Percentiles rank a stretch among this genome's conserved stretches.
These are phyloP conservation scores for Tuberolachnus salignus DNA, from an alignment of 2,888 invertebrate genomes.

Conservation along the genomic window DNA sequence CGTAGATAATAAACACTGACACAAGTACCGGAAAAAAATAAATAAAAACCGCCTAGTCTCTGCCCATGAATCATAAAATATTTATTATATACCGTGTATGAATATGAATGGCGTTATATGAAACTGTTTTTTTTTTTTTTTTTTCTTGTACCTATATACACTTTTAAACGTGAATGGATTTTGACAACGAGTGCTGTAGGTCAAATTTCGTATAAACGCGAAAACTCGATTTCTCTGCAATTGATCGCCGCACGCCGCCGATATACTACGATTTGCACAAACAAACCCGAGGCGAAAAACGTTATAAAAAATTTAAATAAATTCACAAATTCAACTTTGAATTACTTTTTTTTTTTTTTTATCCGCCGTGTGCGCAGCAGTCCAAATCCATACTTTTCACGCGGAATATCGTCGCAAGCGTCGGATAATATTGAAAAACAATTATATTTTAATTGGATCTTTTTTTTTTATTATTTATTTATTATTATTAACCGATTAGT, in stretches of 20 bases:
- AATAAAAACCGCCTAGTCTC: constrained; percentile 33
- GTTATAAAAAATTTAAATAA: neutral
- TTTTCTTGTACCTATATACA: neutral
- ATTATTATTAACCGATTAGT: neutral
- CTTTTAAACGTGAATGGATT: constrained; percentile 38
- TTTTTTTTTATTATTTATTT: no score
- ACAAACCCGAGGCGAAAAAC: constrained; percentile 41
- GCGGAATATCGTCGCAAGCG: no score
- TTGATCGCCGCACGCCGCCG: neutral
- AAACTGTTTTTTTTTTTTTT: neutral
- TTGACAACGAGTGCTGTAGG: constrained; percentile 42
- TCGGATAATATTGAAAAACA: no score
- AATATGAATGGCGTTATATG: constrained; percentile 45
- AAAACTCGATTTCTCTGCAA: constrained; percentile 41
- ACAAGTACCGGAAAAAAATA: constrained; percentile 21
- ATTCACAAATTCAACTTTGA: constrained; percentile 34
- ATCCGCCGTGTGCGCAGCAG: no score
- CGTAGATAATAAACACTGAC: constrained; percentile 52
- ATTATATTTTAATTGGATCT: no score
- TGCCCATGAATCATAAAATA: constrained; percentile 51
- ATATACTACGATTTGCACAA: constrained; percentile 37
- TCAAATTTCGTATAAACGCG: constrained; percentile 22
- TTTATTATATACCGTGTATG: constrained; percentile 32
- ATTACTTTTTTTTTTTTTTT: no score
- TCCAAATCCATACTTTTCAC: no score